Base-by-base conservation (phyloP, 2,888 invertebrate species). In the Blastobasis adustella region DNA sequence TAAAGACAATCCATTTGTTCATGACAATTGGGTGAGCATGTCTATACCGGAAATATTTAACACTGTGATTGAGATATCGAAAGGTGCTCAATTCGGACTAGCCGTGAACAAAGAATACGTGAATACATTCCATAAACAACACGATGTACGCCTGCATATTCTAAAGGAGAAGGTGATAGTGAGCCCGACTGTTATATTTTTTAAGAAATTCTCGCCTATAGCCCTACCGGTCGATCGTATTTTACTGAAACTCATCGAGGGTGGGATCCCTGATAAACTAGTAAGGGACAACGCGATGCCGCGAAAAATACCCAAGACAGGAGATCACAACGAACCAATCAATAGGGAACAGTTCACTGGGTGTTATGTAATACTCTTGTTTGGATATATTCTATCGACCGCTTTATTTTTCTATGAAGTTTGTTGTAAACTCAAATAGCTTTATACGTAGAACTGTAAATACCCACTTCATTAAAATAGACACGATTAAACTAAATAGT, bases 131-230 rank as follows among this genome's bases (percentile, higher is more conserved):
- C 61, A 73, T 5, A 64, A 61, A 45, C 58, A 63, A 9, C 62
- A 66, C 43, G 66, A 66, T 10, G 54, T 69, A 8, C 55, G 58
- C 0, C 59, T 82, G 44, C 73, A 80, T 51, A 68, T 81, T 42
- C 53, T 85, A 47, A 63, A 71, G 0, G 64, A 76, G 50, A 67
- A 54, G 52, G 56, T 86, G n/a, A 52, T 74, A 0, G 62, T 54
- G 10, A 71, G 68, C 51, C 84, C 82, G 0, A 63, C 70, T 0
- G 78, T 73, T 2, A 54, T 84, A 59, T 85, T 76, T 62, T 82
- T 79, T 40, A 84, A 84, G 57, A 84, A 79, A 53, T 79, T 67
- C 57, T 84, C 83, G 5, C 78, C 81, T 4, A 61, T 86, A 5
- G 62, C 51, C 0, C 51, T 58, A 1, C 51, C 79, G 0, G 54